Conservation (phyloP, 2,888 invertebrate genomes). For the Agrypnus murinus region DNA sequence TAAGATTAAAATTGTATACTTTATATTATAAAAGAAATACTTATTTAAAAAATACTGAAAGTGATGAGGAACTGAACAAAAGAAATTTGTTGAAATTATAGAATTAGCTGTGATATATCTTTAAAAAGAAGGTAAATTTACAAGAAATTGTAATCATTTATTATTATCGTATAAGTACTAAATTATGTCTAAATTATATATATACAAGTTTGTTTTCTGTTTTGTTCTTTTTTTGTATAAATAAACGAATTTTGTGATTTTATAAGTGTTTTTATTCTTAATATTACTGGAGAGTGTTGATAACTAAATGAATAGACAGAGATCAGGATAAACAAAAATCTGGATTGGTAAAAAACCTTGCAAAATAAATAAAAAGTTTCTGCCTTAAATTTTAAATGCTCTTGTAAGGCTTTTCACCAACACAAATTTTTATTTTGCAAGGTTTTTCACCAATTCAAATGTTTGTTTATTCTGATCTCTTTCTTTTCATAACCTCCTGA, state of each 20-base stretch:
- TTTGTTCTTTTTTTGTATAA: conserved; percentile 34
- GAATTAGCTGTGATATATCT: conserved; percentile 59
- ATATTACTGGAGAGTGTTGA: no score
- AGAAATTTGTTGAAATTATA: conserved; percentile 50
- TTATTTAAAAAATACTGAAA: conserved; percentile 1
- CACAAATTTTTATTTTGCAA: no score
- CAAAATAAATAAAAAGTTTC: no score
- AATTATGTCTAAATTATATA: conserved; percentile 43
- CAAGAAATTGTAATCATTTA: conserved; percentile 35
- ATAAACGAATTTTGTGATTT: conserved; percentile 41
- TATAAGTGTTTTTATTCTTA: conserved; percentile 43
- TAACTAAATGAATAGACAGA: no score
- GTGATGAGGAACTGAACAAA: conserved; percentile 37
- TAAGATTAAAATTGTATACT: conserved; percentile 4
- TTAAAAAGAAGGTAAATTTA: conserved; percentile 32
- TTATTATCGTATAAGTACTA: conserved; percentile 32
- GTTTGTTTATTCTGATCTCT: no score
- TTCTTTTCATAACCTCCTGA: no score
- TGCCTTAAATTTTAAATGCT: no score
- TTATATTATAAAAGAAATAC: neutral
- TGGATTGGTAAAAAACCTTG: no score
- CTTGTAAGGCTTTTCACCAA: no score
- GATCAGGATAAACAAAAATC: no score
- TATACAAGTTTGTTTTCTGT: conserved; percentile 26
- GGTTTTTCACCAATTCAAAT: no score